Evolutionary conservation across 2,113 vertebrate species (phyloP).

Genomic region (Barnardius zonarius): DNA sequence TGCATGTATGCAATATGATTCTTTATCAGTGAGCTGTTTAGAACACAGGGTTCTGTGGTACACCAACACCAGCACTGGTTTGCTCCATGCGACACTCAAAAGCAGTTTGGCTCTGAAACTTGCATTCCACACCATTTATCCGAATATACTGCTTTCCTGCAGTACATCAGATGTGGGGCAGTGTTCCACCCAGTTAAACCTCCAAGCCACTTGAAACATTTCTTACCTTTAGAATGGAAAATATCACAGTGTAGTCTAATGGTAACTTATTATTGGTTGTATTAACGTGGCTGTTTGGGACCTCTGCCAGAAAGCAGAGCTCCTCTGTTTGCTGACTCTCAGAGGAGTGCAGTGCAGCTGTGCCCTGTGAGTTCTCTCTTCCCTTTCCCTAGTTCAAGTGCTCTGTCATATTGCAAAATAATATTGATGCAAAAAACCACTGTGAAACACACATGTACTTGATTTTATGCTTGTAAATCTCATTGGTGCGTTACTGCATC

Average conservation of each 20-base stretch:
- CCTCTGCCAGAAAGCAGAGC: background rate
- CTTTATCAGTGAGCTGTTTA: background rate
- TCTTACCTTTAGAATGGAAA: background rate
- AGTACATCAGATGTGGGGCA: background rate
- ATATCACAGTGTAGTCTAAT: background rate
- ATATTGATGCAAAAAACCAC: background rate
- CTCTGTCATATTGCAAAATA: background rate
- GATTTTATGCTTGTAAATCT: background rate
- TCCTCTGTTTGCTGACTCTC: background rate
- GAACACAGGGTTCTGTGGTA: background rate
- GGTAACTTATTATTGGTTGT: background rate
- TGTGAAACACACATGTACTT: background rate
- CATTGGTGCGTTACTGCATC: background rate
- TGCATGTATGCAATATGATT: background rate
- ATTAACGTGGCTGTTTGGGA: background rate
- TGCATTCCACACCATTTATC: background rate
- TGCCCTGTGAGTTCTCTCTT: background rate
- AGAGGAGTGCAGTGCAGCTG: background rate
- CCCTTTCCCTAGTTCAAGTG: background rate
- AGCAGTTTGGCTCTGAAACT: background rate
- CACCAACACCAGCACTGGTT: background rate
- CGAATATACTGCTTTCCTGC: background rate
- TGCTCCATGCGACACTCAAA: background rate
- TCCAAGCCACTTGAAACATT: background rate
- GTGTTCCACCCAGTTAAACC: background rate